phyloP scores from a whole-genome alignment of 1,140 invertebrate genomes.

The Achatina immaculata region DNA sequence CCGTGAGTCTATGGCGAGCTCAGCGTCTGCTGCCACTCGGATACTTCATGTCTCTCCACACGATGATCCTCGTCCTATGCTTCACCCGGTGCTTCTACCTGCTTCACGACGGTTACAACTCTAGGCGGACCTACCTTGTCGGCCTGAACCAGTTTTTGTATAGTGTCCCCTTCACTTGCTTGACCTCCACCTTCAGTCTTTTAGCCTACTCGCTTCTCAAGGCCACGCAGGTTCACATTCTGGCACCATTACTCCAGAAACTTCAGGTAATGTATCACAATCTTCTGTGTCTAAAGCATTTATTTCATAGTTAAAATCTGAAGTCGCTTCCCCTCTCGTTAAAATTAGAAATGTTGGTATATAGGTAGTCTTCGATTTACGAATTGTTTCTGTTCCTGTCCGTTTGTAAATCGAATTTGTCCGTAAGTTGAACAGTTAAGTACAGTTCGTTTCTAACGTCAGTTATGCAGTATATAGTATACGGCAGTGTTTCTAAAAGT shows the following conservation, averaged over 20 bases:
- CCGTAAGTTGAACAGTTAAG: no score
- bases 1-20: conserved; percentile 61
- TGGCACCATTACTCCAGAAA: conserved; percentile 72
- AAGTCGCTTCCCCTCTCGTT: no score
- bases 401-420: no score
- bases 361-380: no score
- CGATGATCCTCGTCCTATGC: conserved; percentile 84
- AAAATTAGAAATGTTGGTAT: no score
- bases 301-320: no score
- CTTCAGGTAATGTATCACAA: conserved; percentile 70
- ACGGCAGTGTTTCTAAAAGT: no score
- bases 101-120: conserved; percentile 91
- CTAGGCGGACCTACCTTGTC: conserved; percentile 81
- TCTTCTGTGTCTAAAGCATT: no score
- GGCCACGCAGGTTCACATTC: conserved; percentile 74
- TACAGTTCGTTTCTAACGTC: no score
- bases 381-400: no score
- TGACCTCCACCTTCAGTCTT: conserved; percentile 87
- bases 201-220: conserved; percentile 86
- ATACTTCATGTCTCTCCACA: conserved; percentile 87
- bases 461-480: no score
- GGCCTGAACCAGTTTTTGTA: conserved; percentile 84
- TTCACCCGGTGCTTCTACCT: conserved; percentile 86
- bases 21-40: conserved; percentile 70
- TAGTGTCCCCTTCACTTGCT: conserved; percentile 75